Percentiles rank a stretch among this genome's conserved stretches.
Evolutionary conservation across 2,888 invertebrate species (phyloP).

Genomic region (Apoderus coryli): DNA sequence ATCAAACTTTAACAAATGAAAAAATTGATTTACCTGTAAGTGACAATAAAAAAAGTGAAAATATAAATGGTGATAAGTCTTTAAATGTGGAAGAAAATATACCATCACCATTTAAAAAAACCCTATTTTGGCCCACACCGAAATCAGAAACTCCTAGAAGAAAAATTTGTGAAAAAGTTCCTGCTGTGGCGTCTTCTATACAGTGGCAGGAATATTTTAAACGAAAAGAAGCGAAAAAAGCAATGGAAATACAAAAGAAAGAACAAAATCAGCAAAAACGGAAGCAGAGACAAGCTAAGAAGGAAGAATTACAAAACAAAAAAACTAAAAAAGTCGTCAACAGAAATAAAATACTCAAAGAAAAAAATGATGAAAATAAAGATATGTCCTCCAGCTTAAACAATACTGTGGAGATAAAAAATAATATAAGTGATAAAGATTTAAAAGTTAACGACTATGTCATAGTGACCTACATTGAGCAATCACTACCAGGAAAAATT

Average conservation of each 20-base stretch:
- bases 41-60: too few species aligned
- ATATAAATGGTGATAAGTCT: conserved; percentile 5
- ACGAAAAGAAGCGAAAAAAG: conserved; percentile 8
- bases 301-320: conserved; percentile 8
- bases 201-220: conserved; percentile 10
- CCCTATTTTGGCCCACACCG: conserved; percentile 10
- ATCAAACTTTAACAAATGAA: too few species aligned
- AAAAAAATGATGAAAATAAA: neutral
- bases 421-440: conserved; percentile 5
- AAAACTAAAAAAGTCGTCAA: conserved; percentile 7
- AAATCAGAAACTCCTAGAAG: conserved; percentile 8
- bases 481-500: conserved; percentile 12
- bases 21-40: too few species aligned
- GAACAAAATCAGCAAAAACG: conserved; percentile 6
- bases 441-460: conserved; percentile 12
- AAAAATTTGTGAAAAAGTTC: conserved; percentile 5
- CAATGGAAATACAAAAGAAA: conserved; percentile 4
- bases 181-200: conserved; percentile 10
- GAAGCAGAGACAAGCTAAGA: conserved; percentile 7
- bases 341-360: conserved; percentile 2
- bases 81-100: conserved; percentile 9
- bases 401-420: neutral
- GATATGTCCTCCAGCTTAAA: neutral
- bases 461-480: conserved; percentile 12
- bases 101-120: conserved; percentile 13